Conservation (phyloP, 2,797 vertebrate genomes). For the Myotis vivesi region DNA sequence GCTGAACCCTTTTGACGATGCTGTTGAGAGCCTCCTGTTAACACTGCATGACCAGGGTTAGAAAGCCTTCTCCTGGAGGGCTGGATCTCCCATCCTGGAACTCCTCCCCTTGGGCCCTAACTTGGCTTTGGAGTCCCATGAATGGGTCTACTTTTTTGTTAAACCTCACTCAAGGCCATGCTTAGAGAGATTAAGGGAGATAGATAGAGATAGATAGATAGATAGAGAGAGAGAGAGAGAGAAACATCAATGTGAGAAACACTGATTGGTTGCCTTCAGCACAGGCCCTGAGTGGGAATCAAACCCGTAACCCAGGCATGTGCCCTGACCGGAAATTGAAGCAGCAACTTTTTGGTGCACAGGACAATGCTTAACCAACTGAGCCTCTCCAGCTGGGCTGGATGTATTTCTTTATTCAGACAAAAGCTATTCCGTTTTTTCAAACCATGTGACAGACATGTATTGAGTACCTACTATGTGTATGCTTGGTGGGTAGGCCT, state of each 20-base stretch:
- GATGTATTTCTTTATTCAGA: neutral
- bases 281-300: neutral
- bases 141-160: neutral
- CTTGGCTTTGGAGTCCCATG: neutral
- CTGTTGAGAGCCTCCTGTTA: neutral
- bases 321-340: neutral
- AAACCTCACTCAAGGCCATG: neutral
- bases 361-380: neutral
- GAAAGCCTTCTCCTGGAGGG: neutral
- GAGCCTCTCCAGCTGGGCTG: neutral
- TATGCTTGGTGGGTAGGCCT: neutral
- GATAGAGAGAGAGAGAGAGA: rapidly evolving
- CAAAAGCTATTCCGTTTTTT: neutral
- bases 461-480: neutral
- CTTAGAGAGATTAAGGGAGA: neutral
- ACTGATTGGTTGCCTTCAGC: neutral
- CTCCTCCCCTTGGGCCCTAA: neutral
- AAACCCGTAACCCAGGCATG: neutral
- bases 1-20: neutral
- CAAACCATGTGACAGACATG: neutral
- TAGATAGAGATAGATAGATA: too few species aligned
- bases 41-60: neutral
- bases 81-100: neutral
- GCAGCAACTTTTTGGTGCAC: neutral
- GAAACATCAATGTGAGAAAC: neutral